phyloP scores from a whole-genome alignment of 2,113 vertebrate genomes.

The Oreochromis tanganicae region DNA sequence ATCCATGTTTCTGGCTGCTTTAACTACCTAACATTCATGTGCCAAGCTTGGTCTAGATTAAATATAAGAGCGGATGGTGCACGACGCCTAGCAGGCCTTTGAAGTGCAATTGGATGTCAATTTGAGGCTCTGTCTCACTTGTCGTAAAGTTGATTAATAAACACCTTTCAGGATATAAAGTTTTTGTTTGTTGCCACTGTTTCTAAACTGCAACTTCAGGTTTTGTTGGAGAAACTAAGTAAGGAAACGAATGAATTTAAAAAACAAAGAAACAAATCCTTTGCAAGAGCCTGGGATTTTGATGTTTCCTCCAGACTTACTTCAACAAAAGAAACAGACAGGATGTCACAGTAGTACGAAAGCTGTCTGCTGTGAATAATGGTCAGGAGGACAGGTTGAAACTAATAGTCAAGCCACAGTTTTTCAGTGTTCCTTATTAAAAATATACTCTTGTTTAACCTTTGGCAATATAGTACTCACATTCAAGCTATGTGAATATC shows the following conservation, averaged over 20 bases:
- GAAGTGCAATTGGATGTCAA: slow-evolving; percentile 36
- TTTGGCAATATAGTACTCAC: slow-evolving; percentile 35
- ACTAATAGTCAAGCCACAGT: not conserved
- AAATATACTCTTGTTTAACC: slow-evolving; percentile 18
- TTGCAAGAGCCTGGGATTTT: not conserved
- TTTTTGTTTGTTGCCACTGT: not conserved
- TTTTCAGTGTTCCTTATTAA: not conserved
- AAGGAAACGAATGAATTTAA: not conserved
- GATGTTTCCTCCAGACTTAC: not conserved
- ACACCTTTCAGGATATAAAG: not conserved
- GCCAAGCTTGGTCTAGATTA: slow-evolving; percentile 43
- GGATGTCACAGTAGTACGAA: not conserved
- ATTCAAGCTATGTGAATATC: slow-evolving; percentile 18
- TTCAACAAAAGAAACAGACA: not conserved
- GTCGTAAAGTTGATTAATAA: not conserved
- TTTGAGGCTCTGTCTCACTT: not conserved
- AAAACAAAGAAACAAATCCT: not conserved
- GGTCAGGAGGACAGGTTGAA: not conserved
- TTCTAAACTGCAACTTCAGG: not conserved
- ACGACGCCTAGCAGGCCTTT: not conserved
- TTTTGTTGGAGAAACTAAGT: not conserved
- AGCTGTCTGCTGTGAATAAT: not conserved
- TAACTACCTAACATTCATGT: slow-evolving; percentile 52
- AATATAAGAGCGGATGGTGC: not conserved
- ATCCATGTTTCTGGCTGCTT: slow-evolving; percentile 25